phyloP scores from a whole-genome alignment of 2,888 invertebrate species.

The Caenorhabditis becei region DNA sequence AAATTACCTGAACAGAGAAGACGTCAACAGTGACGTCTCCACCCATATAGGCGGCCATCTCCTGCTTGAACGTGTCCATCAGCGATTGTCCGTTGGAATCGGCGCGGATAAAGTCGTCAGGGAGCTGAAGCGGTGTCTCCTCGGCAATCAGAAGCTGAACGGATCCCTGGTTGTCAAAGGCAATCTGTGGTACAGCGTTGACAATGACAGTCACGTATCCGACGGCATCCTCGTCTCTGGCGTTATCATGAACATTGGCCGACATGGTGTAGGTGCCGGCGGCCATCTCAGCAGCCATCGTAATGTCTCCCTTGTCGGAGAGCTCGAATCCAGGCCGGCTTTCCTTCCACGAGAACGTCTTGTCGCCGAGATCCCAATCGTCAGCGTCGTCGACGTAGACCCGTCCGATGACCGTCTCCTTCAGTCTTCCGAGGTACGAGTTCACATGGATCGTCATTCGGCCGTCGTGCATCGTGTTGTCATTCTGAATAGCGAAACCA shows the following conservation, averaged over 20 bases:
- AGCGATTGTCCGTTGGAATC: slow-evolving; percentile 69
- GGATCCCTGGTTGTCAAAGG: slow-evolving; percentile 69
- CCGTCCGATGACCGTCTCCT: slow-evolving; percentile 92
- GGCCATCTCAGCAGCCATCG: slow-evolving; percentile 93
- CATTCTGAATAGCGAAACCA: slow-evolving; percentile 85
- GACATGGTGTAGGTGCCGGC: slow-evolving; percentile 88
- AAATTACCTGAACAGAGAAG: slow-evolving; percentile 90
- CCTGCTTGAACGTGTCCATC: slow-evolving; percentile 68
- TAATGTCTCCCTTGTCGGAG: slow-evolving; percentile 85
- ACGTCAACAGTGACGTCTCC: slow-evolving; percentile 89
- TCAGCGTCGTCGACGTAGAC: slow-evolving; percentile 98
- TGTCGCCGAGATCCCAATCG: slow-evolving; percentile 98
- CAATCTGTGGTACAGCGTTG: slow-evolving; percentile 90
- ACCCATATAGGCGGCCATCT: slow-evolving; percentile 89
- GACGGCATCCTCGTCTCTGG: slow-evolving; percentile 94
- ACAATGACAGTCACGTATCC: slow-evolving; percentile 97
- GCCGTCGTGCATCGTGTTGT: slow-evolving; percentile 98
- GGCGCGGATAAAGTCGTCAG: slow-evolving; percentile 72
- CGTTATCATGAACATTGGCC: slow-evolving; percentile 84
- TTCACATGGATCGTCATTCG: slow-evolving; percentile 97
- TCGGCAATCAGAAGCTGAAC: slow-evolving; percentile 74
- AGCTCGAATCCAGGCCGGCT: slow-evolving; percentile 85
- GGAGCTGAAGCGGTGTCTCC: slow-evolving; percentile 67
- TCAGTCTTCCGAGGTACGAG: slow-evolving; percentile 93
- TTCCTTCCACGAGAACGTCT: slow-evolving; percentile 92